Base-by-base conservation (phyloP, 2,888 invertebrate genomes). In the Sabellastarte sp. region DNA sequence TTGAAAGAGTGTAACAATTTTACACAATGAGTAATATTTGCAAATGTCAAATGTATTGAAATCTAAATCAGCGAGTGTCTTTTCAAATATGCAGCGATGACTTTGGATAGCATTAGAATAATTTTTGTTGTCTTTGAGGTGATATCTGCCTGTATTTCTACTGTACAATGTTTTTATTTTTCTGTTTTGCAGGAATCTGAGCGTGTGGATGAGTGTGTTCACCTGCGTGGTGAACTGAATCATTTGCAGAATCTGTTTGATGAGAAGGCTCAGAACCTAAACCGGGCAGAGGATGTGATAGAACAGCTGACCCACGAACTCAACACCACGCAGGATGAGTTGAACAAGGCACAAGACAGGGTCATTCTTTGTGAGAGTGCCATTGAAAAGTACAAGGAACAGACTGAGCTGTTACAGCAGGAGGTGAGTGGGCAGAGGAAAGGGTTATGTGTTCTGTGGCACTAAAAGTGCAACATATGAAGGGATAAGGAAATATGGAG, bases 241-340 rank as follows among this genome's bases (percentile, higher is more conserved):
- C 20, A 80, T 57, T 59, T 77, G 53, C 77, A 78, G 58, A 78
- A 76, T 67, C 74, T 78, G 61, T 68, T 68, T 15, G 79, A 79
- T 62, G 72, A 73, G 20, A 78, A 77, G 73, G 72, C 68, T 30
- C 77, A 26, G 15, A n/a, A 81, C 60, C 72, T 80, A 28, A 66
- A 64, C 57, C 77, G 77, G 58, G 78, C 79, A 64, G 80, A 82
- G 68, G 77, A 78, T 41, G 76, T 79, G 56, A 79, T 82, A 1
- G 78, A 81, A 56, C 76, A 79, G 67, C 70, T 82, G 33, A 81
- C 80, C 2, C 69, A 73, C 50, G 82, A 82, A 67, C 69, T 80
- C 59, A 76, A 72, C 60, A 68, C 72, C 3, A 70, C 75, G 0
- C 80, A 81, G 67, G 76, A 77, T 51, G 80, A 81, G 32, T 67